phyloP scores from a whole-genome alignment of 2,888 invertebrate species.

The Aphodius sticticus region DNA sequence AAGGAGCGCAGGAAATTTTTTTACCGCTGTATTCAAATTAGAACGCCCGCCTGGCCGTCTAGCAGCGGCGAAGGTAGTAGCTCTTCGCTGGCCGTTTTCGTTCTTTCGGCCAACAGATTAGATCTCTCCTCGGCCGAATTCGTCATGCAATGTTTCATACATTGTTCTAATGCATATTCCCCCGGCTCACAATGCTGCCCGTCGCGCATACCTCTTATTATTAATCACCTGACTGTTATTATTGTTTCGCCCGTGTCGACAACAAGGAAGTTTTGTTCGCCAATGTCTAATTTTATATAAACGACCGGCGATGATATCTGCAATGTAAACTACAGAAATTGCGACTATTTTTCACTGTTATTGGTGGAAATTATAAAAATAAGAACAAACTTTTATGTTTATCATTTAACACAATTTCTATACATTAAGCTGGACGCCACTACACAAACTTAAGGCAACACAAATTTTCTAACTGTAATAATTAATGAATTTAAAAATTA shows the following conservation, averaged over 20 bases:
- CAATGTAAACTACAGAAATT: constrained; percentile 5
- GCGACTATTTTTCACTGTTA: too few relatives aligned
- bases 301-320: constrained; percentile 16
- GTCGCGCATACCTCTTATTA: constrained; percentile 15
- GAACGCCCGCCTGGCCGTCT: not conserved
- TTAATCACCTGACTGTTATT: constrained; percentile 22
- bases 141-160: constrained; percentile 27
- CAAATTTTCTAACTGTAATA: too few relatives aligned
- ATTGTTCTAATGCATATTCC: constrained; percentile 27
- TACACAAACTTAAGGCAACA: too few relatives aligned
- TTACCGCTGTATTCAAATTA: constrained; percentile 4
- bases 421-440: too few relatives aligned
- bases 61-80: not conserved
- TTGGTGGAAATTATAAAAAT: too few relatives aligned
- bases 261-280: constrained; percentile 18
- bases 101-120: constrained; percentile 14
- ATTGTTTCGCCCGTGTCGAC: constrained; percentile 14
- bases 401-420: too few relatives aligned
- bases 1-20: constrained; percentile 4
- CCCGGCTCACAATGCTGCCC: constrained; percentile 9
- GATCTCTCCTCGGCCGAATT: constrained; percentile 16
- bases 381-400: too few relatives aligned
- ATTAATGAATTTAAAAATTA: too few relatives aligned
- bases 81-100: constrained; percentile 6
- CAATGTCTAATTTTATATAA: constrained; percentile 19